phyloP scores from a whole-genome alignment of 2,113 vertebrate genomes.

The Leiothrix lutea region DNA sequence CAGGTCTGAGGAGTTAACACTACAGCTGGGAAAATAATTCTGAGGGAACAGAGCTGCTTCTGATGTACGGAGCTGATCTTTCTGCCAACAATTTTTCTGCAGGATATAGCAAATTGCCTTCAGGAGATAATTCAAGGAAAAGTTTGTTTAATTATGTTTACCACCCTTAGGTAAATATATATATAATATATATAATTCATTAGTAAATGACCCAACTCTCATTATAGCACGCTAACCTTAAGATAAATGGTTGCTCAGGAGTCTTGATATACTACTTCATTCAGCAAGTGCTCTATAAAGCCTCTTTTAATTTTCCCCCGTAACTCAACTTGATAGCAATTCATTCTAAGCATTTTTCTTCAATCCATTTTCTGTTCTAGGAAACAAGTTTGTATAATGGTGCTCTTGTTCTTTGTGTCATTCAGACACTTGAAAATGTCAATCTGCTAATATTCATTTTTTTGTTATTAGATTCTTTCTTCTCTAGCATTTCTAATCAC shows the following conservation, averaged over 20 bases:
- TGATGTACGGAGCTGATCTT: background rate
- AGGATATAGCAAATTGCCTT: background rate
- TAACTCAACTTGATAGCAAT: background rate
- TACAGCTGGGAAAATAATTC: background rate
- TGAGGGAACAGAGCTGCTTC: fast-evolving
- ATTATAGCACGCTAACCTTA: background rate
- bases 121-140: background rate
- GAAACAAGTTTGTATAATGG: conserved; percentile 9
- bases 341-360: conserved; percentile 25
- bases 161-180: background rate
- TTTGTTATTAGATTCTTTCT: conserved; percentile 14
- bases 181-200: background rate
- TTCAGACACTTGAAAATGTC: conserved; percentile 19
- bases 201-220: background rate
- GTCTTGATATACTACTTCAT: background rate
- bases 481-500: background rate
- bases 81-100: background rate
- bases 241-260: background rate
- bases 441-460: conserved; percentile 1
- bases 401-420: conserved; percentile 20
- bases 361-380: conserved; percentile 8
- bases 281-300: background rate
- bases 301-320: conserved; percentile 3
- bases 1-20: background rate
- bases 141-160: background rate